Conservation (phyloP, 92 coral and sea anemone genomes). For the Isaurus tuberculatus region DNA sequence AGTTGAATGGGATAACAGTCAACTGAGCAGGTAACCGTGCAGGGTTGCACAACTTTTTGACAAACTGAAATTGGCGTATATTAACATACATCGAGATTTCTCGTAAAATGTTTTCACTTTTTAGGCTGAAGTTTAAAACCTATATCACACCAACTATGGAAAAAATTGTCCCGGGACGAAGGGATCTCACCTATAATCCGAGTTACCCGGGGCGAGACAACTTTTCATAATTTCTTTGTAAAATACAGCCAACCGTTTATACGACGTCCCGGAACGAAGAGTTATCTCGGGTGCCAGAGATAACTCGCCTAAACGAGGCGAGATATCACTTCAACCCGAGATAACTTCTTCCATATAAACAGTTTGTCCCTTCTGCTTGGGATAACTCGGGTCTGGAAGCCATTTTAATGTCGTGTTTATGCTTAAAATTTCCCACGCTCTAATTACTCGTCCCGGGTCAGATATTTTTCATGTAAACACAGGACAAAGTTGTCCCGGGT, state of each 20-base stretch:
- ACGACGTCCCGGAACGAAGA: constrained; percentile 16
- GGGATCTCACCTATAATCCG: too few relatives aligned
- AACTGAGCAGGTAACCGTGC: too few relatives aligned
- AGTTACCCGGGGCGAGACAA: too few relatives aligned
- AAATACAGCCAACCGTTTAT: too few relatives aligned
- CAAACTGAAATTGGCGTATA: background rate
- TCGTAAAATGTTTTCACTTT: background rate
- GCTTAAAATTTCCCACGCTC: constrained; percentile 17
- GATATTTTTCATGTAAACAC: constrained; percentile 19
- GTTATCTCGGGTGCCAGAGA: constrained; percentile 20
- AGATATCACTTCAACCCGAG: constrained; percentile 24
- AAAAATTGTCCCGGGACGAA: too few relatives aligned
- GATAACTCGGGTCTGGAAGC: constrained; percentile 25
- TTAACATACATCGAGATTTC: background rate
- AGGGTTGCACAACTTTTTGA: background rate
- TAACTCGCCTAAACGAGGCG: constrained; percentile 33
- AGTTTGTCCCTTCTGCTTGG: constrained; percentile 33
- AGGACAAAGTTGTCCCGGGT: constrained; percentile 31
- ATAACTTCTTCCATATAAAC: constrained; percentile 23
- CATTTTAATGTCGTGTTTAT: constrained; percentile 1
- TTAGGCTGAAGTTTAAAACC: background rate
- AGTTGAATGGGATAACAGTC: too few relatives aligned
- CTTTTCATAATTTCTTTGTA: too few relatives aligned
- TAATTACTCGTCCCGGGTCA: background rate
- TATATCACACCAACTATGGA: background rate